These are phyloP conservation scores for Leptinotarsa tumamoca DNA, from an alignment of 2,888 invertebrate genomes.

Conservation along the genomic window DNA sequence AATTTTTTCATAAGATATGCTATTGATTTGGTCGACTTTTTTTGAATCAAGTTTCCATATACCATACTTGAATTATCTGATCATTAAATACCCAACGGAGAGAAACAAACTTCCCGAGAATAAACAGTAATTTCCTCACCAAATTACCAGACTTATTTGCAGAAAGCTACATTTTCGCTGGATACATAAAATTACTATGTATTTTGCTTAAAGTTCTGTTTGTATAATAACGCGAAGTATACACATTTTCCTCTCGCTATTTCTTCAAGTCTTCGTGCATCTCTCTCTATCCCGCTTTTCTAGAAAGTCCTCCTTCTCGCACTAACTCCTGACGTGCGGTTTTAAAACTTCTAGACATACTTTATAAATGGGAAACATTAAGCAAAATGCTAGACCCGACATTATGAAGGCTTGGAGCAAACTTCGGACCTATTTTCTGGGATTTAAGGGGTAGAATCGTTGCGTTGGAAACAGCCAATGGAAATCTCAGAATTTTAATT, in stretches of 20 bases:
- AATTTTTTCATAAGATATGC: too few relatives aligned
- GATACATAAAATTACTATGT: constrained; percentile 67
- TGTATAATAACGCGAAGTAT: constrained; percentile 61
- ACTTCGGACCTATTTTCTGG: constrained; percentile 55
- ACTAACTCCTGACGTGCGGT: constrained; percentile 53
- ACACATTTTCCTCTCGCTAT: constrained; percentile 57
- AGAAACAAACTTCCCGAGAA: constrained; percentile 64
- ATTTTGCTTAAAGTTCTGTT: constrained; percentile 64
- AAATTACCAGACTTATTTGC: constrained; percentile 67
- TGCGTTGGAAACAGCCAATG: constrained; percentile 59
- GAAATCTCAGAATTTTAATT: constrained; percentile 68
- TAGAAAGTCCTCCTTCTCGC: constrained; percentile 30
- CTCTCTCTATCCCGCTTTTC: constrained; percentile 44
- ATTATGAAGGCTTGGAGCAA: constrained; percentile 53
- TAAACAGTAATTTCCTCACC: constrained; percentile 68
- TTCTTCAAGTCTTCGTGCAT: constrained; percentile 54
- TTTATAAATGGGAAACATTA: constrained; percentile 63
- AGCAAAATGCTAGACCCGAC: constrained; percentile 60
- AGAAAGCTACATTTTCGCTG: constrained; percentile 65
- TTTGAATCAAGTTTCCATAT: background rate
- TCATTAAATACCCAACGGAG: constrained; percentile 56
- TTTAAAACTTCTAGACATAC: constrained; percentile 51
- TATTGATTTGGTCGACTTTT: background rate
- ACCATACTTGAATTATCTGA: constrained; percentile 47
- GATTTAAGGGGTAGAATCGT: constrained; percentile 54